phyloP scores from a whole-genome alignment of 2,888 invertebrate genomes.

The Dasypogon diadema region DNA sequence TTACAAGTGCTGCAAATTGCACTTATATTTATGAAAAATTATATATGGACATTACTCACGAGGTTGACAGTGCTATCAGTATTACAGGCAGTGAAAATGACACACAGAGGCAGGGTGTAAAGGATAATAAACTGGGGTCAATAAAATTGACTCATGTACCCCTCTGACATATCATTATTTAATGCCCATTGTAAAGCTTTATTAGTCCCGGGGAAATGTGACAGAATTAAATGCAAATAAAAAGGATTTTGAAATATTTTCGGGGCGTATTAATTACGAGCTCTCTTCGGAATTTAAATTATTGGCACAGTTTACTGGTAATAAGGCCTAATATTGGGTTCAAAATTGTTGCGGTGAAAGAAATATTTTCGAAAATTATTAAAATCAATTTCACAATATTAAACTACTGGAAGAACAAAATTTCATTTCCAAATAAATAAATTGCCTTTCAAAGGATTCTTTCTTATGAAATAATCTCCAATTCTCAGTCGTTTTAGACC shows the following conservation, averaged over 20 bases:
- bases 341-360: no score
- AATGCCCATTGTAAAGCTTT: conserved; percentile 30
- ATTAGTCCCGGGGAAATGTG: conserved; percentile 24
- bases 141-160: conserved; percentile 49
- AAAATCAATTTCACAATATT: no score
- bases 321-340: background rate
- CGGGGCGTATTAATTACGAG: conserved; percentile 15
- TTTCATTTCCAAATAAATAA: no score
- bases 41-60: conserved; percentile 40
- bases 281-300: conserved; percentile 35
- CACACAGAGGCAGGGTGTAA: conserved; percentile 23
- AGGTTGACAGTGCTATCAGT: conserved; percentile 45
- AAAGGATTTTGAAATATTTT: conserved; percentile 34
- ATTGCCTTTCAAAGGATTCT: no score
- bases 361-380: no score
- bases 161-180: conserved; percentile 48
- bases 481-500: background rate
- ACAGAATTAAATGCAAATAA: conserved; percentile 33
- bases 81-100: conserved; percentile 47
- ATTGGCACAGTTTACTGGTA: background rate
- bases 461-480: no score
- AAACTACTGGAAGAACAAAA: no score
- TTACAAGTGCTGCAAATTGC: conserved; percentile 40
- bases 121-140: conserved; percentile 45
- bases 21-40: conserved; percentile 47